Conservation (phyloP, 2,888 invertebrate genomes). For the Ditylenchus weischeri region DNA sequence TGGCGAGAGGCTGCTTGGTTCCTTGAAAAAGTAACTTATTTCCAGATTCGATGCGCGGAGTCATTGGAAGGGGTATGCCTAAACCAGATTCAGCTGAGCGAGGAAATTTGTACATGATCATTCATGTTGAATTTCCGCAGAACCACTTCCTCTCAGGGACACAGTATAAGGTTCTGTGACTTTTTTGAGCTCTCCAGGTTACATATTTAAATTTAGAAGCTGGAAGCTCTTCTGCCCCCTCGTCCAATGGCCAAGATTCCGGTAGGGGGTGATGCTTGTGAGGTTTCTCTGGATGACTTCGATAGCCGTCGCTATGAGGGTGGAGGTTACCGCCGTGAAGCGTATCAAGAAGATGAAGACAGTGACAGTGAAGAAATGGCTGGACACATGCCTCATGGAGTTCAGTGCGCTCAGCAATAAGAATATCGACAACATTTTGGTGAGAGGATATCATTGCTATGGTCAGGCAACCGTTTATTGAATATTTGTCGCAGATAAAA, state of each 20-base stretch:
- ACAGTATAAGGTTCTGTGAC: constrained; percentile 38
- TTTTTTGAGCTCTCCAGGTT: neutral
- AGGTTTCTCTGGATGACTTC: constrained; percentile 70
- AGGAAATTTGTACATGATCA: constrained; percentile 81
- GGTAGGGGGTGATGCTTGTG: constrained; percentile 77
- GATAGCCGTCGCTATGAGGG: constrained; percentile 53
- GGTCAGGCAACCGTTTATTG: too few species aligned
- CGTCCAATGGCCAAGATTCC: constrained; percentile 67
- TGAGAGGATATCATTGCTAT: too few species aligned
- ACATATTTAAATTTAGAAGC: too few species aligned
- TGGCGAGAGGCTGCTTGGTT: too few species aligned
- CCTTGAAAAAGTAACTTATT: constrained; percentile 10
- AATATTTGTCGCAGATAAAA: too few species aligned
- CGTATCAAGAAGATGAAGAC: constrained; percentile 67
- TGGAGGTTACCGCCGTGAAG: constrained; percentile 67
- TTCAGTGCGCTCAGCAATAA: constrained; percentile 72
- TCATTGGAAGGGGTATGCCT: constrained; percentile 87
- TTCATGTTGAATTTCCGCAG: constrained; percentile 79
- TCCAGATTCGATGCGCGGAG: constrained; percentile 68
- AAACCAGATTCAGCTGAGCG: constrained; percentile 31
- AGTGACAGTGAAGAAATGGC: constrained; percentile 66
- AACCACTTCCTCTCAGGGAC: constrained; percentile 70
- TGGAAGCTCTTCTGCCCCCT: constrained; percentile 75
- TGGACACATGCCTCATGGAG: constrained; percentile 36
- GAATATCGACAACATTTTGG: too few species aligned